Evolutionary conservation across 2,113 vertebrate genomes (phyloP), one percentile per base, ranked within the genome.

Genomic region (Kryptolebias marmoratus): DNA sequence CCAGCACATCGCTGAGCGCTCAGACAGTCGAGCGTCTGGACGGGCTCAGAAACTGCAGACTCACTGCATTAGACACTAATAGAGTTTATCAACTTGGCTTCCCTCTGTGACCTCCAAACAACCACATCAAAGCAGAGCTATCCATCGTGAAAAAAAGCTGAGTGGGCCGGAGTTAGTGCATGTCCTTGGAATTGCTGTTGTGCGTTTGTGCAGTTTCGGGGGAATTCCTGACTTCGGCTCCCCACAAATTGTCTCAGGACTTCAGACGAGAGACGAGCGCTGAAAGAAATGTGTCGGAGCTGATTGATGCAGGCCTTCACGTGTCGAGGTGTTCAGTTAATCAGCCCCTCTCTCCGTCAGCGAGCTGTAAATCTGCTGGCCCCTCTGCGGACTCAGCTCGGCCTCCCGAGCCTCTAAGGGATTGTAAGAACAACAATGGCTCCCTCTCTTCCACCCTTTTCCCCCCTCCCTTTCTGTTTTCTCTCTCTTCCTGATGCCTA

Each of bases 381-480:
- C 68, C 59, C 64, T 14, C 79, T 42, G 4, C 75, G 53, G 57
- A 58, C 82, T 77, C 70, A 30, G 79, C 79, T 81, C 75, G 13
- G 62, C 82, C 86, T 68, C 77, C 71, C 31, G 27, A 62, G 74
- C 76, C 84, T 76, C 8, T 31, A 85, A 84, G 87, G 86, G 73
- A 80, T 83, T 79, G 53, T 73, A 85, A 87, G 42, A 76, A 87
- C 66, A 92, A 91, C 90, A 92, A 89, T 88, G 73, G 87, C 77
- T 66, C 75, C 72, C 74, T 87, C 82, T 87, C 81, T 82, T 80
- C 1, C 75, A 39, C 64, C 63, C 54, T 68, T 44, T 63, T 65
- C 60, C 64, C 58, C n/a, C 36, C 3, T 12, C 39, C 18, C 32
- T 58, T 61, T 55, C 71, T 60, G 2, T 64, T 86, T 27, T 76